phyloP scores from a whole-genome alignment of 2,797 vertebrate genomes.

The Philypnodon macrostomus region DNA sequence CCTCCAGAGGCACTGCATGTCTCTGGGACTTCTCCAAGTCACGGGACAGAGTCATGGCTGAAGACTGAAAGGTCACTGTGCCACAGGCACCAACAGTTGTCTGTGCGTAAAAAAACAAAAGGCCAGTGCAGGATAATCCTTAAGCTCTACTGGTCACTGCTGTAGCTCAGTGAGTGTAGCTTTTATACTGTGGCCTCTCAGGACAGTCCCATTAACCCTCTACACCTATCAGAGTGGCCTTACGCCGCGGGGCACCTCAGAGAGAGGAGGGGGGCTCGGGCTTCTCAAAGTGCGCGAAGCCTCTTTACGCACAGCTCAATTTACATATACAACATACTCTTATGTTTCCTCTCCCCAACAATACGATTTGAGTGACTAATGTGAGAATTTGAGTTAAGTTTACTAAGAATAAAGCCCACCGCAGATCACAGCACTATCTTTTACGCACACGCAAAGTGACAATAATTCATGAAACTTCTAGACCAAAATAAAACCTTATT shows the following conservation, averaged over 20 bases:
- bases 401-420: neutral
- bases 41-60: conserved; percentile 73
- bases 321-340: neutral
- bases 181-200: conserved; percentile 70
- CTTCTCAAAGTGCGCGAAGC: conserved; percentile 24
- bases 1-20: conserved; percentile 53
- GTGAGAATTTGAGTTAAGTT: neutral
- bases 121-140: conserved; percentile 23
- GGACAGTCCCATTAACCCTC: conserved; percentile 66
- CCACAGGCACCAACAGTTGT: conserved; percentile 18
- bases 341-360: conserved; percentile 2
- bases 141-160: conserved; percentile 5
- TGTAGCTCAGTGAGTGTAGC: conserved; percentile 30
- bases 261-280: conserved; percentile 45
- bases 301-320: conserved; percentile 8
- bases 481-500: too few relatives aligned
- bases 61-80: conserved; percentile 10
- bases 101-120: conserved; percentile 51
- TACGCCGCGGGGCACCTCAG: conserved; percentile 56
- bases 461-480: too few relatives aligned
- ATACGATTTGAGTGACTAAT: neutral
- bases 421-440: neutral
- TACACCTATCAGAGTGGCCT: conserved; percentile 75
- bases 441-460: neutral
- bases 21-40: conserved; percentile 57